phyloP scores from a whole-genome alignment of 1,140 invertebrate genomes.

The Tigriopus japonicus region DNA sequence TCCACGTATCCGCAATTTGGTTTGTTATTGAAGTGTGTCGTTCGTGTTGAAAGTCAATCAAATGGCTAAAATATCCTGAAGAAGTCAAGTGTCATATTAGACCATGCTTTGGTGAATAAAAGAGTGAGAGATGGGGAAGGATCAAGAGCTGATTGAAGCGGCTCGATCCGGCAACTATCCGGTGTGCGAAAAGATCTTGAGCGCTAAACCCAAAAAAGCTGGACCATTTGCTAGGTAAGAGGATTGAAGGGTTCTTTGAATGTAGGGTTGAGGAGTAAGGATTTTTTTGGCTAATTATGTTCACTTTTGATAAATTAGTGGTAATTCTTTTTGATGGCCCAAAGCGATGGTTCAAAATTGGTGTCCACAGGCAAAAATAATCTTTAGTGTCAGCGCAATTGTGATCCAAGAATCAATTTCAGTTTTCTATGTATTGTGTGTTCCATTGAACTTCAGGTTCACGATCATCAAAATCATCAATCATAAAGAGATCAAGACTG shows the following conservation, averaged over 20 bases:
- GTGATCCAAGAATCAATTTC: too few species aligned
- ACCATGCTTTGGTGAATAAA: neutral
- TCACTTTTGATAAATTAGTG: neutral
- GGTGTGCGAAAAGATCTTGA: slow-evolving; percentile 71
- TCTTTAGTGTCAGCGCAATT: neutral
- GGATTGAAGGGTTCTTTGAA: neutral
- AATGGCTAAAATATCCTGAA: neutral
- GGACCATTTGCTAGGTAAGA: slow-evolving; percentile 70
- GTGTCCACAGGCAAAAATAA: neutral
- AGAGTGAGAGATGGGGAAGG: slow-evolving; percentile 54
- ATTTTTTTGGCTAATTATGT: neutral
- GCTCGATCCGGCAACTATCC: slow-evolving; percentile 69
- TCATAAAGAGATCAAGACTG: too few species aligned
- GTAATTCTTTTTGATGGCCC: too few species aligned
- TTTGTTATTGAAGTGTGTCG: neutral
- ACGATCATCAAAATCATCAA: too few species aligned
- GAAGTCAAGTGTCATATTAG: neutral
- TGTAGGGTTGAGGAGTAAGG: neutral
- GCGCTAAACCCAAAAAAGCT: slow-evolving; percentile 66
- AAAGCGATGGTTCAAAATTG: too few species aligned
- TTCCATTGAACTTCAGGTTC: too few species aligned
- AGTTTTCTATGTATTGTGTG: too few species aligned
- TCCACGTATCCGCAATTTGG: neutral
- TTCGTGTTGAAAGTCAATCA: neutral
- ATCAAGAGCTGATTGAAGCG: slow-evolving; percentile 82